Evolutionary conservation across 2,888 invertebrate species (phyloP).

Genomic region (Mactromeris polynyma): DNA sequence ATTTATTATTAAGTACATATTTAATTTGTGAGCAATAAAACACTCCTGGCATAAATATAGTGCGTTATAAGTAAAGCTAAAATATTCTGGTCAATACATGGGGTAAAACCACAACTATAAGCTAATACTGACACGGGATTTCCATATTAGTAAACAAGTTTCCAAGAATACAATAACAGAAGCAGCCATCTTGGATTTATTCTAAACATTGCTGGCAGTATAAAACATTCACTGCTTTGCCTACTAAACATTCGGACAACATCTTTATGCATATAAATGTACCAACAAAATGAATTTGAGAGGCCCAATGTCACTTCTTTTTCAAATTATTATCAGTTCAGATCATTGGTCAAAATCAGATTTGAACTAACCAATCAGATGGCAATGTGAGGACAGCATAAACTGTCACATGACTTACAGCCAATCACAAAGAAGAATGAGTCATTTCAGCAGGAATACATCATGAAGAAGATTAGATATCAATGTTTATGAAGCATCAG

Average conservation of each 20-base stretch:
- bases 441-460: neutral
- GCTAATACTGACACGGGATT: slow-evolving; percentile 2
- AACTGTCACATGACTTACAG: slow-evolving; percentile 3
- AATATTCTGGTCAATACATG: slow-evolving; percentile 12
- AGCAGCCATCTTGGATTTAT: slow-evolving; percentile 39
- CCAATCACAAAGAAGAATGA: slow-evolving; percentile 1
- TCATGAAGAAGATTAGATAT: neutral
- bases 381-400: neutral
- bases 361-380: slow-evolving; percentile 1
- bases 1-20: neutral
- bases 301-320: neutral
- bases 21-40: neutral
- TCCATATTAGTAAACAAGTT: neutral
- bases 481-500: neutral
- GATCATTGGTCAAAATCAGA: neutral
- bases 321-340: neutral
- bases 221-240: slow-evolving; percentile 31
- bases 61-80: slow-evolving; percentile 18
- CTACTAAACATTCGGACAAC: neutral
- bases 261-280: neutral
- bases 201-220: slow-evolving; percentile 42
- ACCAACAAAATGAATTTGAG: neutral
- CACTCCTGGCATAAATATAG: slow-evolving; percentile 2
- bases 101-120: slow-evolving; percentile 7
- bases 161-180: neutral